Percentiles rank a stretch among this genome's conserved stretches.
phyloP scores from a whole-genome alignment of 2,797 vertebrate species.

The Morus bassanus region DNA sequence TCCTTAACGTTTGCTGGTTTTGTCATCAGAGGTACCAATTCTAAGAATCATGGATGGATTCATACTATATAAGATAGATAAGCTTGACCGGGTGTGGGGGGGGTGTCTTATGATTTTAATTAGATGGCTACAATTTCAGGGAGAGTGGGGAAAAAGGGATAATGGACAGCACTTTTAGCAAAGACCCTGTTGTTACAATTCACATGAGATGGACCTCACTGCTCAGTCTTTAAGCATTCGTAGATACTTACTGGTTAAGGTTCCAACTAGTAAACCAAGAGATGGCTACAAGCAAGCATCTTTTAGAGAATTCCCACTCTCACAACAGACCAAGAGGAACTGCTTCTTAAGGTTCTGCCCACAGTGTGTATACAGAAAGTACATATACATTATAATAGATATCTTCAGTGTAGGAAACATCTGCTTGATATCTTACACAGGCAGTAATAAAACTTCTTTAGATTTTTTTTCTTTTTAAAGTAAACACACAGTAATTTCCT shows the following conservation, averaged over 20 bases:
- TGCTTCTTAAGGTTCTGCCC: neutral
- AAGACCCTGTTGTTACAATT: accelerated
- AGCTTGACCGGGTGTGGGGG: neutral
- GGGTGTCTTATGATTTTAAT: neutral
- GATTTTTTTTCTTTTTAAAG: neutral
- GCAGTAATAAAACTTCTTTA: neutral
- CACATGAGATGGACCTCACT: neutral
- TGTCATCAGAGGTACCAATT: neutral
- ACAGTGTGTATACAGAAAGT: neutral
- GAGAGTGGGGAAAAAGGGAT: neutral
- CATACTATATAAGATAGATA: neutral
- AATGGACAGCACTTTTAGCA: neutral
- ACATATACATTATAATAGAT: neutral
- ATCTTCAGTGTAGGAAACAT: neutral
- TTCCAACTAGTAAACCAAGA: neutral
- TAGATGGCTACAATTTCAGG: neutral
- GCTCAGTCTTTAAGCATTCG: neutral
- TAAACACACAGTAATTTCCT: neutral
- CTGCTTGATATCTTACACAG: neutral
- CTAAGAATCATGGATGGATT: neutral
- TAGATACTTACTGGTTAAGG: neutral
- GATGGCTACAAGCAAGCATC: neutral
- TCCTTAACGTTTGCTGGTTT: neutral
- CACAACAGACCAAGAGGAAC: neutral
- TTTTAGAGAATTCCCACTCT: neutral